Base-by-base conservation (phyloP, 2,113 vertebrate genomes). In the Caranx melampygus region DNA sequence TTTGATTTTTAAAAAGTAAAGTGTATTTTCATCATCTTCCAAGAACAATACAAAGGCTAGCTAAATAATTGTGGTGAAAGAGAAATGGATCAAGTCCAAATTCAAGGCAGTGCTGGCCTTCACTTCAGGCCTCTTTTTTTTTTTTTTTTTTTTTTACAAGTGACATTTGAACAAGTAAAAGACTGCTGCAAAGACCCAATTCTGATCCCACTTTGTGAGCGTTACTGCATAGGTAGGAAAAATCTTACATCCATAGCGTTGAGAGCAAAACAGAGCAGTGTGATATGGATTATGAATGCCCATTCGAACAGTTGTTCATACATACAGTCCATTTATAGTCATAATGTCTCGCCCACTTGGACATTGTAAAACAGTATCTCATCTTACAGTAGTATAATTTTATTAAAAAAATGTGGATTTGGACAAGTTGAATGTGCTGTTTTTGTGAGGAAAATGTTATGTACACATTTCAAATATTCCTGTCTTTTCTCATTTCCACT, bases 101-200 rank as follows among this genome's bases (percentile, higher is more conserved):
- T 69, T 26, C 49, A 88, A 88, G 81, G 59, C 81, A 88, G 83
- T 79, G 83, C 47, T 80, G 79, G 14, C 63, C 81, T 82, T 40
- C 33, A 70, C 14, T 65, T 75, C 60, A 79, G 44, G 68, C 49
- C 40, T 11, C 11, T 42, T 79, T 16, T 51, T 42, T 42, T 37
- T 37, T 37, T 81, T 79, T 16, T 51, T 42, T 42, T 37, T 37
- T 37, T 81, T 79, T 14, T 51, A 31, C 33, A 2, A 4, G 40
- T 31, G 40, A 68, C 44, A 60, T 64, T 61, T 69, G 2, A 67
- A 75, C 52, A 76, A 65, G 15, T 69, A 49, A 40, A 45, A 16
- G 18, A 72, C 12, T 42, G 72, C 63, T 61, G n/a, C 4, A 14
- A 67, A 75, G 20, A 81, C 14, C 45, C 16, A 57, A 42, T 57